A percentile compares a stretch with the other conserved stretches of the same genome.
phyloP scores from a whole-genome alignment of 2,888 invertebrate species.

The Paralinhomoeus sp. region DNA sequence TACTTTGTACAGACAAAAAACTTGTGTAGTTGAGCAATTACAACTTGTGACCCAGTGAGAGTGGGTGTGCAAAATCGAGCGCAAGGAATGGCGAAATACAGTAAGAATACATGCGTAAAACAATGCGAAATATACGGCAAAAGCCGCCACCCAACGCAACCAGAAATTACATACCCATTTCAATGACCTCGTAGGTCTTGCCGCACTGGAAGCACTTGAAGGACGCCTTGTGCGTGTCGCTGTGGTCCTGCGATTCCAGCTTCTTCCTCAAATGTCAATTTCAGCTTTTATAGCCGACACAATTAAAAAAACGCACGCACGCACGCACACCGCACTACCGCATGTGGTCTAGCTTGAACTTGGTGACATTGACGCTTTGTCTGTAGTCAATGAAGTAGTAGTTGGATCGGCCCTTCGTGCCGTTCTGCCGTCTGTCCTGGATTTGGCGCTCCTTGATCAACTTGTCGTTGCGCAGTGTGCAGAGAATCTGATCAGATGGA shows the following conservation, averaged over 20 bases:
- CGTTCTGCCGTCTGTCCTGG: conserved; percentile 9
- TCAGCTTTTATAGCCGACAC: background rate
- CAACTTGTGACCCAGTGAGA: too few relatives aligned
- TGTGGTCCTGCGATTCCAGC: conserved; percentile 19
- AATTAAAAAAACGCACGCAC: background rate
- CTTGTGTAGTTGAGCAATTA: too few relatives aligned
- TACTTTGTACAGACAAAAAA: too few relatives aligned
- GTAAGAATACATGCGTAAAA: too few relatives aligned
- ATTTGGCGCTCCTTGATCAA: conserved; percentile 19
- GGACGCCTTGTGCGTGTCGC: conserved; percentile 14
- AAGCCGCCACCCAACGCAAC: background rate
- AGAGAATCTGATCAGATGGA: conserved; percentile 8
- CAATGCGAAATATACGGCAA: background rate
- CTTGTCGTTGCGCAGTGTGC: conserved; percentile 16
- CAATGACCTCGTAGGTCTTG: conserved; percentile 13
- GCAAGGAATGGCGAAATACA: too few relatives aligned
- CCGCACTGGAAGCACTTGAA: conserved; percentile 16
- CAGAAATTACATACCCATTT: conserved; percentile 1
- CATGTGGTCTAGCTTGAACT: conserved; percentile 25
- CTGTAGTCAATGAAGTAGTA: conserved; percentile 25
- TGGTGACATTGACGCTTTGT: conserved; percentile 21
- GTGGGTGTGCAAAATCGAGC: too few relatives aligned
- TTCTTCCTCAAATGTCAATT: conserved; percentile 11
- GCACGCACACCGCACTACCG: conserved; percentile 9
- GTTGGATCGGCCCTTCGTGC: conserved; percentile 6